Conservation (phyloP, 2,797 vertebrate species). For the Taeniopygia guttata region DNA sequence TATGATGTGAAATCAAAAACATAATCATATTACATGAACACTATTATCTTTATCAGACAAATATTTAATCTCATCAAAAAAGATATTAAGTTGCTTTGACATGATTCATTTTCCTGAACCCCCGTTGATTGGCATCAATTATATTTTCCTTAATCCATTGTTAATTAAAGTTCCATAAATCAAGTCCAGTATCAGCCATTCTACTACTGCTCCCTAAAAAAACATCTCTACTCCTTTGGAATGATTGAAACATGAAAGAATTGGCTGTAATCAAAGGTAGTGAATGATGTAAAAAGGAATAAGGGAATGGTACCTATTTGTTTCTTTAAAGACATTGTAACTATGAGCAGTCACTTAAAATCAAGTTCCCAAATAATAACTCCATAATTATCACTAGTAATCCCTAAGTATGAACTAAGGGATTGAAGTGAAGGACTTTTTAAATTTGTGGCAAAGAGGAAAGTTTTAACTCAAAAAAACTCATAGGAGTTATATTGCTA, state of each 20-base stretch:
- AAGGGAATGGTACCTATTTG: background rate
- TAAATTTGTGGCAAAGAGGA: background rate
- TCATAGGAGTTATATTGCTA: background rate
- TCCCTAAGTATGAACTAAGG: background rate
- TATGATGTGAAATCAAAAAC: slow-evolving; percentile 23
- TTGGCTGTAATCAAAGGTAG: background rate
- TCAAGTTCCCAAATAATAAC: background rate
- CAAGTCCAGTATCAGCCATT: background rate
- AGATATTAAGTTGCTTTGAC: slow-evolving; percentile 35
- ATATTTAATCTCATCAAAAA: slow-evolving; percentile 45
- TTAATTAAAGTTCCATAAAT: slow-evolving; percentile 32
- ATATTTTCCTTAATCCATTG: slow-evolving; percentile 26
- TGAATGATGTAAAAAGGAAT: background rate
- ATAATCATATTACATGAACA: slow-evolving; percentile 31
- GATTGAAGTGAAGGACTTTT: background rate
- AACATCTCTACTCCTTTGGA: background rate
- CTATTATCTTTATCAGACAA: slow-evolving; percentile 36
- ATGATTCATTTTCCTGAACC: background rate
- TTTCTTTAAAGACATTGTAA: background rate
- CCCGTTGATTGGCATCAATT: slow-evolving; percentile 19
- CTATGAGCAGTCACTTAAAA: background rate
- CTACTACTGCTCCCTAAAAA: background rate
- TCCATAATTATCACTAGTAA: background rate
- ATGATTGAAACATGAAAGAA: background rate
- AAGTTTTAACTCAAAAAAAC: background rate